Evolutionary conservation across 2,113 vertebrate species (phyloP), one percentile per base, ranked within the genome.

Genomic region (Calypte anna): DNA sequence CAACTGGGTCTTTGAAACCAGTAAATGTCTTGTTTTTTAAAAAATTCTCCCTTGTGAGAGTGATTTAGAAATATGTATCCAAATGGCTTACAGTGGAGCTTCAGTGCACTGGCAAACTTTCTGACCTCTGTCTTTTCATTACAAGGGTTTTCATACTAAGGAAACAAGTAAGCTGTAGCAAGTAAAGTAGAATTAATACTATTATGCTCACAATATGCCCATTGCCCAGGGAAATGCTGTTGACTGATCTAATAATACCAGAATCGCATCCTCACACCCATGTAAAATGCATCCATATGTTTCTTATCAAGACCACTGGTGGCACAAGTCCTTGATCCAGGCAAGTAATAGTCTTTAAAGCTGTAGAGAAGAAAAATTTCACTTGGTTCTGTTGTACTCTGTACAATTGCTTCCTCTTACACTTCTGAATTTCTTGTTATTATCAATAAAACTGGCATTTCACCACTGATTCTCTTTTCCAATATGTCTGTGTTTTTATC

Each of bases 161-260:
- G 95, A 97, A 94, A 76, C 91, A 85, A 85, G 66, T 72, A 95
- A 88, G 95, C 93, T 93, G 86, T 10, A 79, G 78, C 87, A 97
- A 97, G 96, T 96, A 91, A 95, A 96, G 93, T 96, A 96, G 95
- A 96, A 97, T 97, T 96, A 97, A 97, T 97, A 33, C 90, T 86
- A 96, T 96, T 97, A 93, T 88, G 88, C 44, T 96, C 92, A 88
- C 94, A 96, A 91, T 93, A 72, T 96, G 88, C 85, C 92, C 50
- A 23, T 75, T 91, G 96, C 94, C 94, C 64, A 69, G 44, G 93
- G 76, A 7, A 93, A 20, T 14, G 76, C 86, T 93, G 86, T 36
- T 1, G 14, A 68, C 93, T 94, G 94, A 93, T 96, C 93, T 96
- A 86, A 93, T 96, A 97, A 93, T 94, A 61, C 88, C 85, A 96